phyloP scores from a whole-genome alignment of 1,140 invertebrate species.

The Cecropterus lyciades region DNA sequence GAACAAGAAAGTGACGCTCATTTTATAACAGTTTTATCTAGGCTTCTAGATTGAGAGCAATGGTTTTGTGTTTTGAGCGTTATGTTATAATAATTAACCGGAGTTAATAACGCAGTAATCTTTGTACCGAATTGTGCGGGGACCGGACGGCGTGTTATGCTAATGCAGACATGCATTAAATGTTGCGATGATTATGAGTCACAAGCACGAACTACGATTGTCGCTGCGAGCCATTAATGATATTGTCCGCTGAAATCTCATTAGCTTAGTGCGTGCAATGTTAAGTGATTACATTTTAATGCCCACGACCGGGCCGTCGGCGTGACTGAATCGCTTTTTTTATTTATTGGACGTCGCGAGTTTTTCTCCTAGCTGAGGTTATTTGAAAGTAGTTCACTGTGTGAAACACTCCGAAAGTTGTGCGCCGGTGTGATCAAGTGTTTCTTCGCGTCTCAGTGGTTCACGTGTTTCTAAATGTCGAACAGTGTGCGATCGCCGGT shows the following conservation, averaged over 20 bases:
- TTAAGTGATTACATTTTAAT: constrained; percentile 82
- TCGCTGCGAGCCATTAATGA: constrained; percentile 68
- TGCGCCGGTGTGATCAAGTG: constrained; percentile 49
- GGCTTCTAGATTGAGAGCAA: constrained; percentile 51
- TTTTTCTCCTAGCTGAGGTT: constrained; percentile 55
- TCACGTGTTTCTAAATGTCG: constrained; percentile 65
- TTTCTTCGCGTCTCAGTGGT: constrained; percentile 49
- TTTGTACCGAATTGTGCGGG: constrained; percentile 43
- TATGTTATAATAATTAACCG: constrained; percentile 28
- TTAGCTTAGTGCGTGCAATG: constrained; percentile 77
- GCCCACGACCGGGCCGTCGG: constrained; percentile 53
- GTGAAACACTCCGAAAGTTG: constrained; percentile 47
- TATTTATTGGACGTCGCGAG: constrained; percentile 59
- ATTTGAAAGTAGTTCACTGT: constrained; percentile 60
- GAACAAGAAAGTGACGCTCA: constrained; percentile 69
- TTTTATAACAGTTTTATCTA: constrained; percentile 67
- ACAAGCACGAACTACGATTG: constrained; percentile 62
- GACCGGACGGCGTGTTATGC: constrained; percentile 39
- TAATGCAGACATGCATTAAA: constrained; percentile 56
- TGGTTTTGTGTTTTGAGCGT: constrained; percentile 35
- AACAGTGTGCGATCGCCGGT: constrained; percentile 67
- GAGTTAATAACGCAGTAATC: constrained; percentile 38
- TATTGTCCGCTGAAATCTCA: constrained; percentile 78
- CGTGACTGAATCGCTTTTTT: constrained; percentile 54
- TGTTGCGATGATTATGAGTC: constrained; percentile 71